Evolutionary conservation across 2,888 invertebrate genomes (phyloP), one percentile per base, ranked within the genome.

Genomic region (Pollenia griseotomentosa): DNA sequence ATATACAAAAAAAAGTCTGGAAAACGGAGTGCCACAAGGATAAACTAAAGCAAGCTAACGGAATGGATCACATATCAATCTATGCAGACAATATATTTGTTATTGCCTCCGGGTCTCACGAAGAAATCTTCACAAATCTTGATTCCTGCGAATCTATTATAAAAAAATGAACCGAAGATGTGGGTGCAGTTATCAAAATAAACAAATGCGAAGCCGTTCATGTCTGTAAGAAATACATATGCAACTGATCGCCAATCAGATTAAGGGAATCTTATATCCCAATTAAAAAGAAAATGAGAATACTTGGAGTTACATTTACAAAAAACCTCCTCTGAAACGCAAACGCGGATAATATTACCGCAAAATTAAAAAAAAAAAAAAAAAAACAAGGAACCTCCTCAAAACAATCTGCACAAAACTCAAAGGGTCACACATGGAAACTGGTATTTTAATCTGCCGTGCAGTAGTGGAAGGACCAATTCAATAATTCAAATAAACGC

Each of bases 11-110:
- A n/a, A n/a, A n/a, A n/a, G n/a, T n/a, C n/a, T n/a, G n/a, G n/a
- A n/a, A n/a, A n/a, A n/a, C n/a, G n/a, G n/a, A n/a, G n/a, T n/a
- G n/a, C n/a, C n/a, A n/a, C n/a, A n/a, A n/a, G n/a, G 51, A 61
- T 9, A 33, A n/a, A 12, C 14, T 74, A 2, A 61, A 16, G 57
- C 42, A 42, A 11, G 16, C 16, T 9, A 33, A 23, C 11, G 70
- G 71, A 4, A 71, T 82, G 8, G 63, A 73, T 6, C 63, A 51
- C 19, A 63, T 81, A 3, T 81, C 77, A 6, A 63, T 77, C 12
- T 81, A 77, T 23, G 77, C 85, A 5, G 81, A 81, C 65, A 85
- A 85, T n/a, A 70, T 80, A 23, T 85, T 80, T 63, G 63, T 51
- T 12, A 42, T 84, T 16, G 40, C 68, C 3, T 85, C 74, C 8